Conservation (phyloP, 2,113 vertebrate species). For the Lathamus discolor region DNA sequence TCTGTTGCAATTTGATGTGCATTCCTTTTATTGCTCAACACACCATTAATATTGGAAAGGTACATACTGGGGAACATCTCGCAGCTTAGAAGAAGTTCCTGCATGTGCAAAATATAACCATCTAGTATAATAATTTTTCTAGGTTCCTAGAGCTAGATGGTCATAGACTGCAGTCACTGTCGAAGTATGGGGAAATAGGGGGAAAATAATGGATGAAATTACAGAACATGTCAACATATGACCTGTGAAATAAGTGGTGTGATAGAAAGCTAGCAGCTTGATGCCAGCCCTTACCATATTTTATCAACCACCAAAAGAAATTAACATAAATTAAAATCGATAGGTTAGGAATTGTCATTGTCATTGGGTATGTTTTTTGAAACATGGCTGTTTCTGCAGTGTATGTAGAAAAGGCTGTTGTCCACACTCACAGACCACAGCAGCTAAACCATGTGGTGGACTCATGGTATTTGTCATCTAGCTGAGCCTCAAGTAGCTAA, state of each 20-base stretch:
- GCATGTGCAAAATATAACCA: not conserved
- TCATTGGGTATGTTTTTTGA: not conserved
- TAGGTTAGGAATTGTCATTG: not conserved
- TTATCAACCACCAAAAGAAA: not conserved
- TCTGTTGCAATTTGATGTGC: not conserved
- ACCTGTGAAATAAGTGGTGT: not conserved
- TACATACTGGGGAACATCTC: not conserved
- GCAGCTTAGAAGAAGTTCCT: not conserved
- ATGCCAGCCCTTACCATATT: not conserved
- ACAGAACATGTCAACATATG: not conserved
- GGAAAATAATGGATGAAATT: not conserved
- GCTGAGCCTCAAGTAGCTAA: not conserved
- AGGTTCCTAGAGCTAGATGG: not conserved
- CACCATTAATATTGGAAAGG: not conserved
- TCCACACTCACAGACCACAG: not conserved
- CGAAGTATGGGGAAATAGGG: not conserved
- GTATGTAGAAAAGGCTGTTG: not conserved
- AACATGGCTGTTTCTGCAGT: not conserved
- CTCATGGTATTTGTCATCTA: not conserved
- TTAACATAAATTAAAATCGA: not conserved
- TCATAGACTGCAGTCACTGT: not conserved
- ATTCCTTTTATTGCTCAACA: slow-evolving; percentile 8
- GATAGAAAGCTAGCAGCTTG: not conserved
- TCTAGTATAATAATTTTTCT: not conserved
- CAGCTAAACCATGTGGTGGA: not conserved